A percentile compares a stretch with the other conserved stretches of the same genome.
phyloP scores from a whole-genome alignment of 1,140 invertebrate genomes.

The roundworm (Caenorhabditis elegans) region DNA sequence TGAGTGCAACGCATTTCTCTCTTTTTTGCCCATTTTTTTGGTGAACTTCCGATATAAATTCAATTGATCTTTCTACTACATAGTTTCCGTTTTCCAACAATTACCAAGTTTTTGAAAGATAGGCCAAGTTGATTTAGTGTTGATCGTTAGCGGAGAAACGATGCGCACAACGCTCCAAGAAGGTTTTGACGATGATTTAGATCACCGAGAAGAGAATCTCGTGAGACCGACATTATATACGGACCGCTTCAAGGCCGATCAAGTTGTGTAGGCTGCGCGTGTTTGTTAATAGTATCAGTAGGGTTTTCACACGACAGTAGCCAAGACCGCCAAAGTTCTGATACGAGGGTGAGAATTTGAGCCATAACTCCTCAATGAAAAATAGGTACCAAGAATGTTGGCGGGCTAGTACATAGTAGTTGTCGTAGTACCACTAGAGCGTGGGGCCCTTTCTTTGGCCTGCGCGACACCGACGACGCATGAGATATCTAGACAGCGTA shows the following conservation, averaged over 20 bases:
- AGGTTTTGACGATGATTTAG: neutral
- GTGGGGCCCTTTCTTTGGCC: neutral
- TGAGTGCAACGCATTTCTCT: neutral
- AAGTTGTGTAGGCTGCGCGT: neutral
- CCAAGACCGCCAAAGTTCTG: no score
- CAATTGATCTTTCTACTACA: neutral
- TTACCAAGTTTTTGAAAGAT: neutral
- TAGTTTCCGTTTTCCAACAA: neutral
- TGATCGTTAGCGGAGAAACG: neutral
- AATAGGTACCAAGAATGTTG: no score
- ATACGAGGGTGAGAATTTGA: no score
- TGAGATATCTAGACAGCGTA: conserved; percentile 21
- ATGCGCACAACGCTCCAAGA: neutral
- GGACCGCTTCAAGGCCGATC: conserved; percentile 18
- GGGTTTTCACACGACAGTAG: no score
- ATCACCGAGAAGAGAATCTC: neutral
- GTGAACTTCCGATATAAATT: neutral
- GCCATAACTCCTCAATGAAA: no score
- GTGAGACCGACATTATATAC: conserved; percentile 12
- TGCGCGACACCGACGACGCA: neutral
- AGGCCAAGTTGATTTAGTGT: neutral
- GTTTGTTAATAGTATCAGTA: conserved; percentile 1
- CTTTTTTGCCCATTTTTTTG: neutral
- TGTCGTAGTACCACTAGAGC: no score
- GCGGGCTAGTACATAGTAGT: no score